Evolutionary conservation across 2,888 invertebrate genomes (phyloP).

Genomic region (Gortyna flavago): DNA sequence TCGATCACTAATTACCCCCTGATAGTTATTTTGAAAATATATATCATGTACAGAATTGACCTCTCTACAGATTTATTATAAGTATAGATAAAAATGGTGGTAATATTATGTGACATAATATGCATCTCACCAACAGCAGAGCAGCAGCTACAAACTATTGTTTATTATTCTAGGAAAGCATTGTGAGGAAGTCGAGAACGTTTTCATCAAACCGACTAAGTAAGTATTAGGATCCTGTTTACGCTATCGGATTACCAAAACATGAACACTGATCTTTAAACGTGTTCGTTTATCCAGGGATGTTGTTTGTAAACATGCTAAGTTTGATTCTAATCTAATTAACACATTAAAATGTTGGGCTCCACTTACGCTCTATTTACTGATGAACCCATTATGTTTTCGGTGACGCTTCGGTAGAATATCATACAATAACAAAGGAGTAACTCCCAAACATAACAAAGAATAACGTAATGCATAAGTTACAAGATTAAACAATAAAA

Average conservation of each 20-base stretch:
- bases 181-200: conserved; percentile 44
- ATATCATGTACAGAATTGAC: too few species aligned
- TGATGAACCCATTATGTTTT: conserved; percentile 27
- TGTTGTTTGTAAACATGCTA: conserved; percentile 62
- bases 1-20: too few species aligned
- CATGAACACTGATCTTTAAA: conserved; percentile 51
- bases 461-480: conserved; percentile 15
- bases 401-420: neutral
- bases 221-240: conserved; percentile 63
- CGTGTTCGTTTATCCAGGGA: conserved; percentile 52
- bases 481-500: conserved; percentile 32
- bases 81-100: neutral
- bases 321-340: conserved; percentile 56
- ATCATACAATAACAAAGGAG: neutral
- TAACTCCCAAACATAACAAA: conserved; percentile 24
- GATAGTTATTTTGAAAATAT: too few species aligned
- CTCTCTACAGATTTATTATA: too few species aligned
- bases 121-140: neutral
- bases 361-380: conserved; percentile 39
- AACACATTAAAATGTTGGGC: conserved; percentile 52
- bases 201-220: conserved; percentile 44
- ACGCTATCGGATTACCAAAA: conserved; percentile 62
- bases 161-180: conserved; percentile 44
- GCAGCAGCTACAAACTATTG: conserved; percentile 6
- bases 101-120: neutral